These are phyloP conservation scores for Temnothorax curvispinosus DNA, from an alignment of 1,140 invertebrate species.

Conservation along the genomic window DNA sequence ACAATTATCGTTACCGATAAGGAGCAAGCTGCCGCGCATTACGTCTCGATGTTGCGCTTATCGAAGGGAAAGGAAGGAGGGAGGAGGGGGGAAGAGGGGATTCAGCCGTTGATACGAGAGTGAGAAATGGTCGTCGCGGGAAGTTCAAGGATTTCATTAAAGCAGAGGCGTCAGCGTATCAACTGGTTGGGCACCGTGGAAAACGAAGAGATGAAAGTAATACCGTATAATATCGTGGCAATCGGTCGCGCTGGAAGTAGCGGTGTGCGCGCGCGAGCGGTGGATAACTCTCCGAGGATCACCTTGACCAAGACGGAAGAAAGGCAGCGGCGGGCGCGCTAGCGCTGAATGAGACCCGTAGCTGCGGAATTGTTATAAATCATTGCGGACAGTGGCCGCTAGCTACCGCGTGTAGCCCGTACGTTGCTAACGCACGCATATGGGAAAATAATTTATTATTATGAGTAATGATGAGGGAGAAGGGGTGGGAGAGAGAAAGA, in stretches of 20 bases:
- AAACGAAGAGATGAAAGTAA: constrained; percentile 57
- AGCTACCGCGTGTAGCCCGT: constrained; percentile 78
- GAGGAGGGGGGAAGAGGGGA: not conserved
- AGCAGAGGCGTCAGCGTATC: constrained; percentile 8
- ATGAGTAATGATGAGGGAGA: constrained; percentile 72
- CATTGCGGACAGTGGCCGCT: constrained; percentile 80
- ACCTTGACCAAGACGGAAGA: constrained; percentile 73
- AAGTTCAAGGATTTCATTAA: constrained; percentile 59
- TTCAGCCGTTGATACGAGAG: constrained; percentile 3
- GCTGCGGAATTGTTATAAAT: constrained; percentile 80
- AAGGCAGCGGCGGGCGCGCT: constrained; percentile 1
- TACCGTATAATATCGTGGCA: constrained; percentile 42
- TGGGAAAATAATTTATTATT: constrained; percentile 82
- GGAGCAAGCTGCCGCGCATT: not conserved
- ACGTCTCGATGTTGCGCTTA: constrained; percentile 23
- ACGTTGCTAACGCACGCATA: constrained; percentile 76
- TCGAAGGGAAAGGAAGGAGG: not conserved
- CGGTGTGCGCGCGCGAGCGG: constrained; percentile 19
- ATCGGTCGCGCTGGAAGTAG: constrained; percentile 60
- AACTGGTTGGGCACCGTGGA: constrained; percentile 5
- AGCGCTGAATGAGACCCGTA: constrained; percentile 57
- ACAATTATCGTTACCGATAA: constrained; percentile 48
- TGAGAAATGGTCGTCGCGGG: constrained; percentile 27
- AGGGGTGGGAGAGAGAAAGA: not conserved
- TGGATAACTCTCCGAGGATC: constrained; percentile 63